A percentile compares a stretch with the other conserved stretches of the same genome.
These are phyloP conservation scores for Melanerpes formicivorus DNA, from an alignment of 2,113 vertebrate genomes.

Conservation along the genomic window DNA sequence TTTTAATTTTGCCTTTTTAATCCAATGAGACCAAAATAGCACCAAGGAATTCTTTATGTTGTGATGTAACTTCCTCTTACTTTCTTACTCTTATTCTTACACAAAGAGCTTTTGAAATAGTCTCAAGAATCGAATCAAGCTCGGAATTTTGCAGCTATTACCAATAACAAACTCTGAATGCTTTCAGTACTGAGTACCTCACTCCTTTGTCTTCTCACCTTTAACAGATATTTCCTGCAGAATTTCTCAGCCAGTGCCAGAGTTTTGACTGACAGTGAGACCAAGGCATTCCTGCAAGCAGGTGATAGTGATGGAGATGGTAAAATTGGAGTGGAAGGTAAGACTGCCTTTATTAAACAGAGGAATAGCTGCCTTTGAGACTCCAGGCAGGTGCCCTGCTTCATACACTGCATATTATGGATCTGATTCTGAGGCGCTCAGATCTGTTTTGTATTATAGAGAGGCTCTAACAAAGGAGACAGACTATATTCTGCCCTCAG, in stretches of 20 bases:
- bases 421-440: background rate
- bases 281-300: conserved; percentile 74
- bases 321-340: conserved; percentile 83
- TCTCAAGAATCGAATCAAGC: background rate
- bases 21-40: background rate
- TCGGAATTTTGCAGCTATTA: background rate
- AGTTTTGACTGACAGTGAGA: conserved; percentile 78
- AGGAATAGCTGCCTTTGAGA: background rate
- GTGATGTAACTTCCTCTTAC: background rate
- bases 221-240: conserved; percentile 81
- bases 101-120: background rate
- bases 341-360: background rate
- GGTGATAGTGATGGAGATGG: conserved; percentile 83
- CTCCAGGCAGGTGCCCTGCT: background rate
- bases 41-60: background rate
- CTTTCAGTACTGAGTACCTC: background rate
- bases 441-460: background rate
- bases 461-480: background rate
- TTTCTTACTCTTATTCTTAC: background rate
- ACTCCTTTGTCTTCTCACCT: background rate
- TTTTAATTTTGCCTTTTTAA: background rate
- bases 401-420: background rate
- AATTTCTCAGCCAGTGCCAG: conserved; percentile 78
- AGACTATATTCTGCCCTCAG: background rate
- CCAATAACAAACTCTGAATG: background rate